These are phyloP conservation scores for Notothenia coriiceps DNA, from an alignment of 2,113 vertebrate species.

Conservation along the genomic window DNA sequence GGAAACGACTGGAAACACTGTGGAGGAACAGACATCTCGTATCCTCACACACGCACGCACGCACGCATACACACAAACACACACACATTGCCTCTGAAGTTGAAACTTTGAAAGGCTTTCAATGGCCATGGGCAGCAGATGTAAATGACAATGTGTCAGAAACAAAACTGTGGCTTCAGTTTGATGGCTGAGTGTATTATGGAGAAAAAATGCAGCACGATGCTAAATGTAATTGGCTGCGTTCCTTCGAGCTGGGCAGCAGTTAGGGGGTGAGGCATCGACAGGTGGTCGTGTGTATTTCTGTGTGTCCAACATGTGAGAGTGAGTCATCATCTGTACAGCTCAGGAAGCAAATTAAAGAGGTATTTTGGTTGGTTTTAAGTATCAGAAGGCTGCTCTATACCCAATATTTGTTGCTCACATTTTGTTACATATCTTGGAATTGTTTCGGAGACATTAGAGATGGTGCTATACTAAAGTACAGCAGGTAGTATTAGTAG, in stretches of 20 bases:
- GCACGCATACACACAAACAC: neutral
- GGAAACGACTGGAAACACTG: constrained; percentile 87
- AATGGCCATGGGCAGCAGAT: constrained; percentile 1
- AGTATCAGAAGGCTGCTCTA: constrained; percentile 1
- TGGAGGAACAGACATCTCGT: constrained; percentile 87
- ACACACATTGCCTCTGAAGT: constrained; percentile 13
- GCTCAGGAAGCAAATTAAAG: constrained; percentile 8
- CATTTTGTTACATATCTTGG: neutral
- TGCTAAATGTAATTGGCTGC: neutral
- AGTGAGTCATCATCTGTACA: neutral
- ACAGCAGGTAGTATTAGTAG: neutral
- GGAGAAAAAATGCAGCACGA: neutral
- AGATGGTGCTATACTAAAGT: neutral
- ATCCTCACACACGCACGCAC: constrained; percentile 70
- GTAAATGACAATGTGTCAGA: constrained; percentile 7
- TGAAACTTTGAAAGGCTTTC: constrained; percentile 19
- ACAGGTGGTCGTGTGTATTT: constrained; percentile 5
- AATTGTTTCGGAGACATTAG: neutral
- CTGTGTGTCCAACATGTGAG: neutral
- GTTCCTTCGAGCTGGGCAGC: constrained; percentile 9
- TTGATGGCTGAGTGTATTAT: constrained; percentile 4
- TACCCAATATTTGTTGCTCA: neutral
- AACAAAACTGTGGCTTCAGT: constrained; percentile 13
- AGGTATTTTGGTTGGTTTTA: neutral
- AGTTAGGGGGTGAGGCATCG: neutral